Evolutionary conservation across 2,113 vertebrate species (phyloP), one percentile per base, ranked within the genome.

Genomic region (Scartelaos histophorus): DNA sequence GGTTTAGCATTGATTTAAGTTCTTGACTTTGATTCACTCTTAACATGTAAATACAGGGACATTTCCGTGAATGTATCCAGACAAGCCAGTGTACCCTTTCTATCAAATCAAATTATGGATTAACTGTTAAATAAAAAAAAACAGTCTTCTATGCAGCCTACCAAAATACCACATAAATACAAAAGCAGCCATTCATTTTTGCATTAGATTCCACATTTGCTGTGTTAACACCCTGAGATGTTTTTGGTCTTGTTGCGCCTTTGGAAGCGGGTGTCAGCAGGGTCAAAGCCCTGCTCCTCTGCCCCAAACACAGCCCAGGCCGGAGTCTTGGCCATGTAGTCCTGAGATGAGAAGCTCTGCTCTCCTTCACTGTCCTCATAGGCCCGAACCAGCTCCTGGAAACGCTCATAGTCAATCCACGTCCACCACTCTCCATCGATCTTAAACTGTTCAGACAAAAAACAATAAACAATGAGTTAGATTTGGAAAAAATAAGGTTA

Each of bases 361-460:
- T 76, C 67, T 0, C 95, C 94, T 0, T 87, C 76, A 0, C 94
- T 96, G 2, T 79, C 86, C 54, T 95, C 90, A 0, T 93, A 88
- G 3, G 79, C 86, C 71, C 45, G 83, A 53, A 93, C 80, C 60
- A 98, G 93, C 67, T 95, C 91, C 85, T 97, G 98, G 89, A 98
- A 99, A 5, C 93, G 91, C 24, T 89, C 81, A 0, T 96, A 99
- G 91, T 99, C 78, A 0, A 99, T 98, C 97, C 97, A 98, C 0
- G 96, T 99, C 92, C 92, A 93, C 97, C 97, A 98, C 74, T 95
- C 92, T 0, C 95, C 93, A 0, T 89, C 76, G 15, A 97, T 85
- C 91, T 95, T 97, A 88, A 98, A 98, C 97, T 98, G 85, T 71
- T 85, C 75, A 24, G 17, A 69, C 22, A 73, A 64, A 22, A 69